phyloP scores from a whole-genome alignment of 2,113 vertebrate genomes.

The Neogobius melanostomus region DNA sequence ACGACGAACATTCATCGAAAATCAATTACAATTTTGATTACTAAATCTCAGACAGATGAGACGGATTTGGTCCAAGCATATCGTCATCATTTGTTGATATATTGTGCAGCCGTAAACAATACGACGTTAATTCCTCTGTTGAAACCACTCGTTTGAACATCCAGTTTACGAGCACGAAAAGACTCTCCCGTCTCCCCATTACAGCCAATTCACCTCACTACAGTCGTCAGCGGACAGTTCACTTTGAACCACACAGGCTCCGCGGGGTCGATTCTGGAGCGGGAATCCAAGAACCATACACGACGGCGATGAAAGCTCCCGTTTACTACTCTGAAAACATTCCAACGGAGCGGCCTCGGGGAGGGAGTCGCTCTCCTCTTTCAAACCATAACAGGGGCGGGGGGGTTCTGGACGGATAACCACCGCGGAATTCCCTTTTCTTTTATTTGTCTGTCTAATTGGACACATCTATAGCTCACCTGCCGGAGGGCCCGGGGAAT shows the following conservation, averaged over 20 bases:
- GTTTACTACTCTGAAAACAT: conserved; percentile 59
- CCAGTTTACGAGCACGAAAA: not conserved
- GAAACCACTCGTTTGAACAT: not conserved
- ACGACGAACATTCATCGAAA: too few relatives aligned
- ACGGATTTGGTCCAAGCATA: too few relatives aligned
- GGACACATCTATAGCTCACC: conserved; percentile 54
- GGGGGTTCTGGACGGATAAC: conserved; percentile 46
- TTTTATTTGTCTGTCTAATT: conserved; percentile 64
- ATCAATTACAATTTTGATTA: too few relatives aligned
- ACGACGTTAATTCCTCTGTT: too few relatives aligned
- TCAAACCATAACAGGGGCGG: conserved; percentile 59
- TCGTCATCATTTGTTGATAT: too few relatives aligned
- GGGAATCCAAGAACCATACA: conserved; percentile 38
- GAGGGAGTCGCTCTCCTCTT: conserved; percentile 65
- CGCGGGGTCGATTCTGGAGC: conserved; percentile 35
- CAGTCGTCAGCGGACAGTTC: conserved; percentile 35
- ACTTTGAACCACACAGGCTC: conserved; percentile 54
- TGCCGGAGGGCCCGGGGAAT: conserved; percentile 51
- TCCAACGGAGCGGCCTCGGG: conserved; percentile 50
- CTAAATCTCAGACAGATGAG: too few relatives aligned
- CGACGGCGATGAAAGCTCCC: conserved; percentile 57
- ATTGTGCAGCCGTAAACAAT: too few relatives aligned
- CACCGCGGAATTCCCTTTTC: conserved; percentile 44
- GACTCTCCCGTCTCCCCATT: conserved; percentile 52
- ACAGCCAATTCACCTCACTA: conserved; percentile 33